Evolutionary conservation across 1,140 invertebrate genomes (phyloP), one percentile per base, ranked within the genome.

Genomic region (Nomia melanderi): DNA sequence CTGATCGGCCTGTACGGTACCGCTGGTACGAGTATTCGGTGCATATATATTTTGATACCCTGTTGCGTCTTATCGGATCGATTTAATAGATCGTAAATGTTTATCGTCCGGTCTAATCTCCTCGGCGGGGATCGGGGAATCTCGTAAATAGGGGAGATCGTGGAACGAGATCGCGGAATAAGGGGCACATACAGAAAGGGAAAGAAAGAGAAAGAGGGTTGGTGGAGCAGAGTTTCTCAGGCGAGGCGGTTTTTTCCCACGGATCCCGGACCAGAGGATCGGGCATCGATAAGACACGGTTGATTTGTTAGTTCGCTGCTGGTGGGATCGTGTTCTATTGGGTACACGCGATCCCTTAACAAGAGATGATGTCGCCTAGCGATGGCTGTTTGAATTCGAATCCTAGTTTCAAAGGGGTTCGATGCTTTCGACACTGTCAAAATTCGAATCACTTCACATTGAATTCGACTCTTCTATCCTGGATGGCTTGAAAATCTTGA

Each of bases 241-340:
- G 75, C 53, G n/a, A 64, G 62, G 17, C 14, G 11, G 33, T 69
- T 78, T 80, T 78, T 78, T 81, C 53, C 60, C 53, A 67, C 70
- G 70, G 31, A 39, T 39, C 59, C 14, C n/a, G 36, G 27, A 69
- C n/a, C 17, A 20, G 53, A 17, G 44, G 50, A 60, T n/a, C 50
- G 27, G 1, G 69, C 47, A 73, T 29, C 54, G 71, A 82, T 81
- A 65, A 82, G 74, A 53, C 59, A 53, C 78, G 66, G 53, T 81
- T 73, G 79, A 73, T 81, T 76, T 72, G 69, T 77, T 71, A 56
- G 66, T 82, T 73, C 77, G 70, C 77, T 70, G 65, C 33, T 20
- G 6, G 23, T 4, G 5, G 39, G 9, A 25, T 44, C 20, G 20
- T 33, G 12, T n/a, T 14, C n/a, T 59, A 14, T 8, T 25, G 23